Base-by-base conservation (phyloP, 2,113 vertebrate genomes). In the Emydura subglobosa region DNA sequence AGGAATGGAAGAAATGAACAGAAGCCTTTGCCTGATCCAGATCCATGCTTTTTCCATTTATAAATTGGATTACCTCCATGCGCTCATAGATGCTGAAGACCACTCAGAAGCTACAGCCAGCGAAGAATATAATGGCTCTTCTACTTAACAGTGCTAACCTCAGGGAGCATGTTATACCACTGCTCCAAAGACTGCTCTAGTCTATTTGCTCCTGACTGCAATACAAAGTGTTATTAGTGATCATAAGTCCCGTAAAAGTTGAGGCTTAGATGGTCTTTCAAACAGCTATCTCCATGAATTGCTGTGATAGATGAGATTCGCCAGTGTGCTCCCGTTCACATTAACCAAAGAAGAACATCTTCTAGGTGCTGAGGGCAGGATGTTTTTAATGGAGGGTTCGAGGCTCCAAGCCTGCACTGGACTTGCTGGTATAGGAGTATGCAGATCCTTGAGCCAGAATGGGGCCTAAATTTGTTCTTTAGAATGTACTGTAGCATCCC, bases 331-430 rank as follows among this genome's bases (percentile, higher is more conserved):
- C 17, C 68, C 44, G 85, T 21, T 54, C 17, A 42, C 57, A 78
- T 42, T 1, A 78, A 86, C 59, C 6, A 0, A 83, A 82, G 68
- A 19, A 83, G 54, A 12, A 39, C 31, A 12, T 21, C 29, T 54
- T 21, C 29, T 54, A 50, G 0, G 0, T 74, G 83, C 85, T 79
- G 83, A 92, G 53, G 59, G 9, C 50, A 6, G 68, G 72, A 10
- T 57, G 25, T 22, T 39, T 49, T 53, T 54, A 74, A 65, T 9
- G 89, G 19, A 55, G 61, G 44, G 17, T 44, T 44, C 91, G 87
- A 80, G 72, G 53, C 6, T 7, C 34, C 5, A 16, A 5, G 0
- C 0, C 1, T 54, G 16, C 1, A 0, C 39, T 82, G 86, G 79
- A 10, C 5, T 79, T n/a, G 5, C 1, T 81, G 47, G 2, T 72